These are phyloP conservation scores for Rhineura floridana DNA, from an alignment of 2,113 vertebrate species.

Conservation along the genomic window DNA sequence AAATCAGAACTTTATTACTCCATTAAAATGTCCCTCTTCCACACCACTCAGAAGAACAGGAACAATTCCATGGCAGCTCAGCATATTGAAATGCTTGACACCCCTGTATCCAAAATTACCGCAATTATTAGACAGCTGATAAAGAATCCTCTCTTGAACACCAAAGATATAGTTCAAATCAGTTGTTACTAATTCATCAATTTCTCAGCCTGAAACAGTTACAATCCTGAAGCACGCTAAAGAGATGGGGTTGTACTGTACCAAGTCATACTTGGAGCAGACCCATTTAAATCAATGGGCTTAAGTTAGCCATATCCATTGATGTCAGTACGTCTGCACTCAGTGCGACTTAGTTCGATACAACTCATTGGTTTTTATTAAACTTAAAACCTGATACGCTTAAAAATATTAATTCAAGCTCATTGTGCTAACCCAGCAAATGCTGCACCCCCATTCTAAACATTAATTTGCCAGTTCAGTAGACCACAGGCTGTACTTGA, in stretches of 20 bases:
- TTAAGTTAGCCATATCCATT: no score
- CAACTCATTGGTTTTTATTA: no score
- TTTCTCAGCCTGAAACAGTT: neutral
- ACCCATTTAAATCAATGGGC: no score
- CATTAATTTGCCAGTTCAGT: no score
- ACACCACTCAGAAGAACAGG: neutral
- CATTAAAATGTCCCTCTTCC: neutral
- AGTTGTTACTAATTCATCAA: neutral
- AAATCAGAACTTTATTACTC: neutral
- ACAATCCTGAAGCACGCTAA: neutral
- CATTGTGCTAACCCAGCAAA: neutral
- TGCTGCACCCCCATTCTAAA: no score
- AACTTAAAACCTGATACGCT: no score
- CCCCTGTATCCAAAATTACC: neutral
- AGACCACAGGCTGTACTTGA: no score
- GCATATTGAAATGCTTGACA: neutral
- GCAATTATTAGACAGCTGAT: neutral
- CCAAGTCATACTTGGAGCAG: no score
- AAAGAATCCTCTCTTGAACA: neutral
- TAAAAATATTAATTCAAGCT: neutral
- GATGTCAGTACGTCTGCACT: no score
- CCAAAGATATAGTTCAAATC: no score
- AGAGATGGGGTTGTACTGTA: neutral
- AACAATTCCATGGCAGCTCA: neutral
- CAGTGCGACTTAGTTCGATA: no score